phyloP scores from a whole-genome alignment of 2,113 vertebrate genomes.

The Callipepla squamata region DNA sequence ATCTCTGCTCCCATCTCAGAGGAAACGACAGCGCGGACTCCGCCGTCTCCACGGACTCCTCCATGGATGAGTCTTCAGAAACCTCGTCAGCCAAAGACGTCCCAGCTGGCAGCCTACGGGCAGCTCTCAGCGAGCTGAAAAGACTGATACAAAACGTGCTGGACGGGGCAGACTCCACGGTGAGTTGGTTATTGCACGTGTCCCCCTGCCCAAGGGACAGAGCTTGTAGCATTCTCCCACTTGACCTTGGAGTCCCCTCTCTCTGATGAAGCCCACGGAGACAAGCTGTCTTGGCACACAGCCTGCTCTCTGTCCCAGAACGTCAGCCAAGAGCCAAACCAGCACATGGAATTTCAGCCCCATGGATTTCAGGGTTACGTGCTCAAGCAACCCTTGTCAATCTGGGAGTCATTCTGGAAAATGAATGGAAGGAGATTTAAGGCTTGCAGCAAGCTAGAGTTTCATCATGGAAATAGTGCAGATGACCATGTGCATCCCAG shows the following conservation, averaged over 20 bases:
- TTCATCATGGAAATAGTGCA: fast-evolving
- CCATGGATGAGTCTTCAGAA: conserved; percentile 98
- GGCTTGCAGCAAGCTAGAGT: background rate
- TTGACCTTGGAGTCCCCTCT: background rate
- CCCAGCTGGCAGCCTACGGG: conserved; percentile 90
- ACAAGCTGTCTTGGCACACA: background rate
- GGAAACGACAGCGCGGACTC: conserved; percentile 96
- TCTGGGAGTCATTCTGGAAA: background rate
- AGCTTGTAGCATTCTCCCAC: background rate
- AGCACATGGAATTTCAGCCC: background rate
- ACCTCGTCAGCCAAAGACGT: conserved; percentile 95
- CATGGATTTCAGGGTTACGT: background rate
- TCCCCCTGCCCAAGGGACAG: background rate
- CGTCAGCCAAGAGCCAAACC: background rate
- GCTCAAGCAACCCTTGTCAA: fast-evolving
- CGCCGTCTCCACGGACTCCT: conserved; percentile 95
- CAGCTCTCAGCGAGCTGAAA: conserved; percentile 90
- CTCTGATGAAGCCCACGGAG: background rate
- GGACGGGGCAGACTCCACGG: conserved; percentile 93
- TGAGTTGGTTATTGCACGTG: conserved; percentile 55
- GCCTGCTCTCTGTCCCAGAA: background rate
- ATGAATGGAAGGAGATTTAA: background rate
- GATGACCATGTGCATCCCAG: background rate
- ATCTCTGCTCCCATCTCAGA: conserved; percentile 95
- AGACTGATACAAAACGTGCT: conserved; percentile 94